A percentile compares a stretch with the other conserved stretches of the same genome.
Conservation (phyloP, 64 coral and sea anemone genomes). For the Catalaphyllia jardinei region DNA sequence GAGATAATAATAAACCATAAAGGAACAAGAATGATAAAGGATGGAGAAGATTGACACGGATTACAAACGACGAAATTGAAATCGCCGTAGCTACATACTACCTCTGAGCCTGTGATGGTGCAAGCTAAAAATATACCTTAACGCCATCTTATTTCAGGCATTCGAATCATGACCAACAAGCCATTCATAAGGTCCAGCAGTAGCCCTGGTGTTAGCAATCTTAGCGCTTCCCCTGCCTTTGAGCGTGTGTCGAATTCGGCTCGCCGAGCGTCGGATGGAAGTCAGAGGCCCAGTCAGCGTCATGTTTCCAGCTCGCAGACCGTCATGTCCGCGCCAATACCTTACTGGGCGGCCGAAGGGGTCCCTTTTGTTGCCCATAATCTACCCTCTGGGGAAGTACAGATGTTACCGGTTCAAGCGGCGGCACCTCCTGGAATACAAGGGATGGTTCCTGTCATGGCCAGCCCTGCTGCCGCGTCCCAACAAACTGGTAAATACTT, state of each 20-base stretch:
- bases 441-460: slow-evolving; percentile 59
- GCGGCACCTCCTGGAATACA: slow-evolving; percentile 46
- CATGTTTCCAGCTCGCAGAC: slow-evolving; percentile 27
- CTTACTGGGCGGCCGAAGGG: slow-evolving; percentile 62
- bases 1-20: no score
- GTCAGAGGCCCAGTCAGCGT: slow-evolving; percentile 1
- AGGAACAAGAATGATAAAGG: no score
- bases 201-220: slow-evolving; percentile 39
- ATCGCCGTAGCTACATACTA: no score
- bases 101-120: not conserved
- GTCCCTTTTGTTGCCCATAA: slow-evolving; percentile 48
- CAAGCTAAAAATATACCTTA: not conserved
- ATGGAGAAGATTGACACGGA: no score
- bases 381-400: slow-evolving; percentile 4
- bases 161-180: slow-evolving; percentile 63
- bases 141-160: slow-evolving; percentile 1
- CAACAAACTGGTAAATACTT: slow-evolving; percentile 22
- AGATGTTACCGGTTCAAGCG: slow-evolving; percentile 37
- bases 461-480: not conserved
- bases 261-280: slow-evolving; percentile 30
- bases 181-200: slow-evolving; percentile 45
- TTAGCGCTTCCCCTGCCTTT: slow-evolving; percentile 13
- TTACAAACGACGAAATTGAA: no score
- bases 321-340: slow-evolving; percentile 14
- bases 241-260: not conserved